These are phyloP conservation scores for Theristus sp. DNA, from an alignment of 2,888 invertebrate genomes.

Conservation along the genomic window DNA sequence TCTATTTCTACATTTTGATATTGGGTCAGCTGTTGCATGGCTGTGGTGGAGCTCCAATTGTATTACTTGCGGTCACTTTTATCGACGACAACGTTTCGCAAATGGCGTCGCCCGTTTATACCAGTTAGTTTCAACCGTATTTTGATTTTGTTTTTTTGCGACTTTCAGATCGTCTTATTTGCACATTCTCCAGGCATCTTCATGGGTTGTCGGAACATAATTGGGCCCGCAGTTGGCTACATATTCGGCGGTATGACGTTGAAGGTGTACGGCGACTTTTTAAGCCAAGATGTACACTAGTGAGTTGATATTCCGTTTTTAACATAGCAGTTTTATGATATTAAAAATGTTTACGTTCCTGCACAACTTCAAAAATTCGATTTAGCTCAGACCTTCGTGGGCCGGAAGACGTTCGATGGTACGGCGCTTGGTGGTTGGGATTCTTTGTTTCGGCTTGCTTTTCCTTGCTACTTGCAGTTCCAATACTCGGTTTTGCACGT, in stretches of 20 bases:
- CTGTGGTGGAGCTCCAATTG: slow-evolving; percentile 60
- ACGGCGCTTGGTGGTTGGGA: slow-evolving; percentile 34
- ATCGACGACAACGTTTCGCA: slow-evolving; percentile 64
- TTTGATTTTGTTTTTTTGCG: background rate
- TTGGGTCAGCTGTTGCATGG: slow-evolving; percentile 60
- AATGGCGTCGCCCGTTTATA: slow-evolving; percentile 59
- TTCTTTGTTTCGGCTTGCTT: slow-evolving; percentile 27
- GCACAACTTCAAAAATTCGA: background rate
- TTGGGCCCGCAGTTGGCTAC: slow-evolving; percentile 61
- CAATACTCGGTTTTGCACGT: slow-evolving; percentile 23
- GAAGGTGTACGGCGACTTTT: slow-evolving; percentile 40
- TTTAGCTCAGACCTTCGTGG: slow-evolving; percentile 4
- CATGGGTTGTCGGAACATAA: slow-evolving; percentile 51
- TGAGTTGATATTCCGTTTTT: too few relatives aligned
- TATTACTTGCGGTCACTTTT: slow-evolving; percentile 62
- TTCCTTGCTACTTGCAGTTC: slow-evolving; percentile 25
- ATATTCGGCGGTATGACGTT: slow-evolving; percentile 58
- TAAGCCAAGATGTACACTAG: background rate
- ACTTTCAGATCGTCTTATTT: background rate
- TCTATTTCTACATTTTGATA: slow-evolving; percentile 36
- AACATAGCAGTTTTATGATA: too few relatives aligned
- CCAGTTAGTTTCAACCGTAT: slow-evolving; percentile 42
- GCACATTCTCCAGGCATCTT: slow-evolving; percentile 47
- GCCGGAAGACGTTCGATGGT: slow-evolving; percentile 20
- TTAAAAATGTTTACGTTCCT: too few relatives aligned